These are phyloP conservation scores for Platysternon megacephalum DNA, from an alignment of 2,113 vertebrate species.

Conservation along the genomic window DNA sequence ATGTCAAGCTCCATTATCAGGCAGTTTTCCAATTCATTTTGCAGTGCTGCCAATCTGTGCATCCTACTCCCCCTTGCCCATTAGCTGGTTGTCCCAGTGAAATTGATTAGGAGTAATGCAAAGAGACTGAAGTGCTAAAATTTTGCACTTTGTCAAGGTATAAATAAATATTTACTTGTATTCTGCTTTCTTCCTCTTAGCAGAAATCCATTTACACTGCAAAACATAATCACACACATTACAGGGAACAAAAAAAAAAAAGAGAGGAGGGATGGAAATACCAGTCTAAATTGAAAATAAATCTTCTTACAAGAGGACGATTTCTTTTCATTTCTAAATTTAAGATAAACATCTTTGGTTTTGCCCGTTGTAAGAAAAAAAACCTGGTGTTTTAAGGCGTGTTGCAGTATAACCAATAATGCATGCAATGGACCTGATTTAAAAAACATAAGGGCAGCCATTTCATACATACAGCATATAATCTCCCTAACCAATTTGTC, in stretches of 20 bases:
- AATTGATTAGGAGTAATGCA: not conserved
- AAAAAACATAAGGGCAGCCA: not conserved
- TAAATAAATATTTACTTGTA: not conserved
- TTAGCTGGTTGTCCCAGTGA: not conserved
- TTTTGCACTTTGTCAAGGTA: not conserved
- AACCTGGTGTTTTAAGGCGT: not conserved
- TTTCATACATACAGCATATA: not conserved
- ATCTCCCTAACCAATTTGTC: not conserved
- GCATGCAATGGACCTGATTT: not conserved
- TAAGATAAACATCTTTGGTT: not conserved
- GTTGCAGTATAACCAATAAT: fast-evolving
- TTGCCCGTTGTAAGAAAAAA: not conserved
- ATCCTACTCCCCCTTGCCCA: not conserved
- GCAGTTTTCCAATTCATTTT: not conserved
- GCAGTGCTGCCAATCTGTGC: not conserved
- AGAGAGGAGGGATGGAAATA: not conserved
- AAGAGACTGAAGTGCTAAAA: not conserved
- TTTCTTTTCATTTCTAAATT: not conserved
- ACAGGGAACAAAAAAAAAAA: not conserved
- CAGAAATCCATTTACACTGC: not conserved
- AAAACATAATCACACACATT: not conserved
- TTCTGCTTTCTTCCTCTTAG: not conserved
- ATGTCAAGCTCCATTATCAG: too few relatives aligned
- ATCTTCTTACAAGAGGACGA: not conserved
- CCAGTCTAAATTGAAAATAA: not conserved